Evolutionary conservation across 2,113 vertebrate species (phyloP).

Genomic region (Campylorhamphus procurvoides): DNA sequence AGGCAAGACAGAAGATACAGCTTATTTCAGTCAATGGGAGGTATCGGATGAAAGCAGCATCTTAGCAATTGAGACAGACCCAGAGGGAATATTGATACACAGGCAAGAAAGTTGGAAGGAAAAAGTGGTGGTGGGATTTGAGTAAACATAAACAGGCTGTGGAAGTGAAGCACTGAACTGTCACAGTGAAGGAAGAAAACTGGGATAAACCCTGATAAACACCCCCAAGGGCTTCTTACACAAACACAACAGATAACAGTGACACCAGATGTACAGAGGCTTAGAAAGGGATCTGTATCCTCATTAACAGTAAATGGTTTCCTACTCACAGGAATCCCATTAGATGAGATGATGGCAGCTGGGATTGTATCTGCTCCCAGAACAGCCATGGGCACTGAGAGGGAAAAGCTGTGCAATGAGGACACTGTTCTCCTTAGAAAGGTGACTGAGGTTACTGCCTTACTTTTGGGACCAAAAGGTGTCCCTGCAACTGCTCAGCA

Average conservation of each 20-base stretch:
- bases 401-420: rapidly evolving
- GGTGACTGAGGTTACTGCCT: not conserved
- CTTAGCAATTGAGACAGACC: not conserved
- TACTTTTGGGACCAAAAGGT: not conserved
- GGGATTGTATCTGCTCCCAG: not conserved
- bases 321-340: not conserved
- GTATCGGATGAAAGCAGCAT: not conserved
- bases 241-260: not conserved
- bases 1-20: not conserved
- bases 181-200: not conserved
- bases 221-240: not conserved
- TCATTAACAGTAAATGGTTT: not conserved
- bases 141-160: not conserved
- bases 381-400: not conserved
- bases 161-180: not conserved
- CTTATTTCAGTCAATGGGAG: not conserved
- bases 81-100: not conserved
- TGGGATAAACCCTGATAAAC: not conserved
- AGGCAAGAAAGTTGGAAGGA: not conserved
- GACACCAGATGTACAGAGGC: not conserved
- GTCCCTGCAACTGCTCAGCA: not conserved
- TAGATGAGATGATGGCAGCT: not conserved
- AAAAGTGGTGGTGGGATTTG: not conserved
- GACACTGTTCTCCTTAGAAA: not conserved
- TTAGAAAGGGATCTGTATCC: not conserved